These are phyloP conservation scores for Platanista minor DNA, from an alignment of 2,113 vertebrate genomes.

Conservation along the genomic window DNA sequence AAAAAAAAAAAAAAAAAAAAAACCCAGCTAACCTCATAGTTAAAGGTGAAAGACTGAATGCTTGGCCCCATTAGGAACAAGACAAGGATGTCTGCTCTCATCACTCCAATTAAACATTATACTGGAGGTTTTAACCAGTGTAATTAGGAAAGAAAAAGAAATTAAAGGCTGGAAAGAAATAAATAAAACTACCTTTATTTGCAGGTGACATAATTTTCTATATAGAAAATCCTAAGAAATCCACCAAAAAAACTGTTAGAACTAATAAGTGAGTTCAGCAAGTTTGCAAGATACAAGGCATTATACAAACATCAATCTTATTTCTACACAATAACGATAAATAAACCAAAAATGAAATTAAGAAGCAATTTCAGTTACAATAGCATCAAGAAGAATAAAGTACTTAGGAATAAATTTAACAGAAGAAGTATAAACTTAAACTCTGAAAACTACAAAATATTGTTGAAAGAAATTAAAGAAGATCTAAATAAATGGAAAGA, in stretches of 20 bases:
- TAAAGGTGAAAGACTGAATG: background rate
- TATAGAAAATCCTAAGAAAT: background rate
- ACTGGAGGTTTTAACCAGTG: background rate
- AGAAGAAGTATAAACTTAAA: background rate
- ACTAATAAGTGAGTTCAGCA: background rate
- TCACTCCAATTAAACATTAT: background rate
- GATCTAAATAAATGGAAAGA: background rate
- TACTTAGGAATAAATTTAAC: background rate
- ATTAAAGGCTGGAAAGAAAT: background rate
- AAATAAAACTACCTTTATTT: background rate
- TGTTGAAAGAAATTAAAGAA: background rate
- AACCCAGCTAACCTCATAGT: background rate
- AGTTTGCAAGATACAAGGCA: background rate
- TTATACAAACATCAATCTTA: background rate
- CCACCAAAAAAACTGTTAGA: background rate
- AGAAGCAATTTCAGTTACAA: background rate
- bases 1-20: background rate
- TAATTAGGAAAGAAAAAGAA: background rate
- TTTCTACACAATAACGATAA: background rate
- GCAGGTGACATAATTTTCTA: background rate
- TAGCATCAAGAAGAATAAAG: background rate
- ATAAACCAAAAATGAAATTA: background rate
- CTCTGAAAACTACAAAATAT: background rate
- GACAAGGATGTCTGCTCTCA: background rate
- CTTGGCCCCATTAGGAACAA: background rate